Evolutionary conservation across 1,140 invertebrate genomes (phyloP), one percentile per base, ranked within the genome.

Genomic region (Papilio dardanus): DNA sequence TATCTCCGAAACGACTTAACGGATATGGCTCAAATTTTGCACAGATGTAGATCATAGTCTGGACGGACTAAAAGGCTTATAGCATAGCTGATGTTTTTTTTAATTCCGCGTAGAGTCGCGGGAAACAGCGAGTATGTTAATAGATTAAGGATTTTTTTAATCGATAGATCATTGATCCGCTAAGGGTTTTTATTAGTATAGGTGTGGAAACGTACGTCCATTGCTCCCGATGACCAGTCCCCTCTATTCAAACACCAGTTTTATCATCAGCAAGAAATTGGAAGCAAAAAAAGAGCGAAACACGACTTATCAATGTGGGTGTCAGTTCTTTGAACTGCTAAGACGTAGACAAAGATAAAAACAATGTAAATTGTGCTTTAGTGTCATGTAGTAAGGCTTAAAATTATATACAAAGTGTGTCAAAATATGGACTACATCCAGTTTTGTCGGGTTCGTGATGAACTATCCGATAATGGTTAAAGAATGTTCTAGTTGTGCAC

Each of bases 251-350:
- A 85, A 88, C 79, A 78, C 81, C 76, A 85, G 79, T 87, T 88
- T 85, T 79, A 88, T 88, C 84, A 87, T 84, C 86, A 85, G 83
- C 86, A 82, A 86, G 83, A 88, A 86, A 82, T 87, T 81, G 75
- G 81, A 71, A 77, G 78, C 81, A 89, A 88, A 90, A 58, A 90
- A 89, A 86, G 65, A 83, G 78, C 77, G 76, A 79, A 71, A 71
- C 69, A 71, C 46, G 69, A 71, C 69, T 71, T 71, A 33, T 73
- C 76, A 73, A 83, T 86, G 85, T 86, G 87, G 83, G 86, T 83
- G 83, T 71, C 79, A 78, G 87, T 87, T 86, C 85, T 83, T 86
- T 90, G 87, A 87, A 88, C 87, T 83, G 50, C 46, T 37, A 21
- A 68, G 19, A 68, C n/a, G 33, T 37, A 33, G 66, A 68, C 54